A percentile compares a stretch with the other conserved stretches of the same genome.
Conservation (phyloP, 2,888 invertebrate genomes). For the Dysmachus trigonus region DNA sequence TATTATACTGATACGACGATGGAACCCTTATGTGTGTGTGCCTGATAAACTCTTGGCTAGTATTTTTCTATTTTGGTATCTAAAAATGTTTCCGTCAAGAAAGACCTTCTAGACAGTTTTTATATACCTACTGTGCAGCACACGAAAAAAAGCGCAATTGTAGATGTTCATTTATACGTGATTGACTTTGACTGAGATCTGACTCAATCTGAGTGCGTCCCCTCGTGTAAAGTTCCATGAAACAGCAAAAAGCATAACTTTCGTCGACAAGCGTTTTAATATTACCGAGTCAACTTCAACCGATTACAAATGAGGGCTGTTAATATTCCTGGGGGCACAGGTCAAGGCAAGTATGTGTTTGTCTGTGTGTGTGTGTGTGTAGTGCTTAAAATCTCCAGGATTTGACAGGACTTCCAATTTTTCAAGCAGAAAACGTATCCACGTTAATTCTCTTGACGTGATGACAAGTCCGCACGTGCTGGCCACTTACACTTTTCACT, state of each 20-base stretch:
- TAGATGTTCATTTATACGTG: too few relatives aligned
- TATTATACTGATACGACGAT: too few relatives aligned
- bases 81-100: too few relatives aligned
- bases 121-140: too few relatives aligned
- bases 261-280: background rate
- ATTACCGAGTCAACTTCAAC: background rate
- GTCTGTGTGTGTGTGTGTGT: too few relatives aligned
- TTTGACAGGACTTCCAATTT: slow-evolving; percentile 15
- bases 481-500: slow-evolving; percentile 28
- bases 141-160: too few relatives aligned
- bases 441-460: slow-evolving; percentile 38
- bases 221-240: background rate
- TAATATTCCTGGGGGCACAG: background rate
- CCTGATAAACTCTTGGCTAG: too few relatives aligned
- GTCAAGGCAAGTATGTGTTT: background rate
- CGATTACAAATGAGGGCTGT: background rate
- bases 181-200: background rate
- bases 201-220: too few relatives aligned
- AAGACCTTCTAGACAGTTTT: too few relatives aligned
- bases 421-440: slow-evolving; percentile 21
- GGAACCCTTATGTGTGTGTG: too few relatives aligned
- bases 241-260: background rate
- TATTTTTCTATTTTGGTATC: too few relatives aligned
- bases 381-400: slow-evolving; percentile 1
- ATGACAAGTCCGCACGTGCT: slow-evolving; percentile 44